A percentile compares a stretch with the other conserved stretches of the same genome.
phyloP scores from a whole-genome alignment of 2,888 invertebrate genomes.

The Agrilus biguttatus region DNA sequence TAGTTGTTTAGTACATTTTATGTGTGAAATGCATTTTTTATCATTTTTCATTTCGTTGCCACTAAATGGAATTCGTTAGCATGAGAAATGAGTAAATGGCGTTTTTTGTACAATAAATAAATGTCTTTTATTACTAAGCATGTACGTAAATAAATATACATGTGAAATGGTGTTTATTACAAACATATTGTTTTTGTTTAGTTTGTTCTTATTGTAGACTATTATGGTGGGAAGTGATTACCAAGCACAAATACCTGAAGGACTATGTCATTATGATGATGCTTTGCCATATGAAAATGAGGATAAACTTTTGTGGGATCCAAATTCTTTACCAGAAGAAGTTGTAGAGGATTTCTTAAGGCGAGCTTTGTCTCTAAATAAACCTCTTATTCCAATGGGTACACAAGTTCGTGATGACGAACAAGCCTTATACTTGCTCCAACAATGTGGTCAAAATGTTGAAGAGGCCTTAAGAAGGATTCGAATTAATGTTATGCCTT shows the following conservation, averaged over 20 bases:
- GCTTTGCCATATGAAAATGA: slow-evolving; percentile 91
- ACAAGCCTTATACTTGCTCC: slow-evolving; percentile 75
- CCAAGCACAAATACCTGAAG: slow-evolving; percentile 88
- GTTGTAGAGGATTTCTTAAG: slow-evolving; percentile 70
- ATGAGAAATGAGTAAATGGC: not conserved
- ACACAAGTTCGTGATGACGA: slow-evolving; percentile 74
- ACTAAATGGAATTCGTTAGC: no score
- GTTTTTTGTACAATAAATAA: not conserved
- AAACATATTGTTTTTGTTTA: slow-evolving; percentile 2
- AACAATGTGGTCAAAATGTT: slow-evolving; percentile 90
- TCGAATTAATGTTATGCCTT: slow-evolving; percentile 47
- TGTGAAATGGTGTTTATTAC: no score
- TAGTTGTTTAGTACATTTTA: no score
- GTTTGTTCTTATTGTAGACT: slow-evolving; percentile 34
- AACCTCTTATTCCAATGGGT: slow-evolving; percentile 50
- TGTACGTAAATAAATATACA: no score
- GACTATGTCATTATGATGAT: slow-evolving; percentile 83
- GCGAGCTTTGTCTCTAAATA: slow-evolving; percentile 33
- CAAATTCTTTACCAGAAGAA: slow-evolving; percentile 54
- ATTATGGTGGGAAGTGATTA: slow-evolving; percentile 92
- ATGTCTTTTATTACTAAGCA: slow-evolving; percentile 3
- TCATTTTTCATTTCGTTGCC: no score
- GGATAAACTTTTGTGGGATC: slow-evolving; percentile 89
- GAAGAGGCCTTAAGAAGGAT: slow-evolving; percentile 80
- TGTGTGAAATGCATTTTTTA: no score